Evolutionary conservation across 2,888 invertebrate species (phyloP).

Genomic region (Agriopis leucophaearia): DNA sequence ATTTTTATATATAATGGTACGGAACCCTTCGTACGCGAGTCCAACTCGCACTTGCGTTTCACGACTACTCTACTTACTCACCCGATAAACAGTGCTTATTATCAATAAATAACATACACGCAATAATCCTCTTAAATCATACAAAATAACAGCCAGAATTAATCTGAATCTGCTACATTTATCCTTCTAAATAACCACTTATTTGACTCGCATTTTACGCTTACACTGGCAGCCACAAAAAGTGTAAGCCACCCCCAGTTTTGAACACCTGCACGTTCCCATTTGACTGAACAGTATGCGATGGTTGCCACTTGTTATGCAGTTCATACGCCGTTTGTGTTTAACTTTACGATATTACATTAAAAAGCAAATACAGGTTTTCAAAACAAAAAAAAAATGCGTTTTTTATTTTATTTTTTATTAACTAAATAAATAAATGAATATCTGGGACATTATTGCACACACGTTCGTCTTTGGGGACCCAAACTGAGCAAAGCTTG

Average conservation of each 20-base stretch:
- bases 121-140: conserved; percentile 20
- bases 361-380: background rate
- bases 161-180: conserved; percentile 65
- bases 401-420: too few relatives aligned
- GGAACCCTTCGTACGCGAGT: too few relatives aligned
- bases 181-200: conserved; percentile 77
- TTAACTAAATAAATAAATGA: too few relatives aligned
- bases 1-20: too few relatives aligned
- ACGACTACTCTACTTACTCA: background rate
- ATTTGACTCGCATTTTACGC: conserved; percentile 77
- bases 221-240: conserved; percentile 72
- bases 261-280: conserved; percentile 81
- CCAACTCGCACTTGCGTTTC: too few relatives aligned
- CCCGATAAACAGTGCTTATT: background rate
- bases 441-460: too few relatives aligned
- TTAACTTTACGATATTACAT: background rate
- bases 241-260: conserved; percentile 65
- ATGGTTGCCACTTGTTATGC: conserved; percentile 35
- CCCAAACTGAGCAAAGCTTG: too few relatives aligned
- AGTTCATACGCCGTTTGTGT: conserved; percentile 24
- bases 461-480: too few relatives aligned
- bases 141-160: conserved; percentile 48
- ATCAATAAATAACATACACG: background rate
- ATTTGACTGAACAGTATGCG: conserved; percentile 72
- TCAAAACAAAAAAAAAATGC: background rate